Percentiles rank a stretch among this genome's conserved stretches.
Evolutionary conservation across 2,888 invertebrate genomes (phyloP).

Genomic region (Pandemis corylana): DNA sequence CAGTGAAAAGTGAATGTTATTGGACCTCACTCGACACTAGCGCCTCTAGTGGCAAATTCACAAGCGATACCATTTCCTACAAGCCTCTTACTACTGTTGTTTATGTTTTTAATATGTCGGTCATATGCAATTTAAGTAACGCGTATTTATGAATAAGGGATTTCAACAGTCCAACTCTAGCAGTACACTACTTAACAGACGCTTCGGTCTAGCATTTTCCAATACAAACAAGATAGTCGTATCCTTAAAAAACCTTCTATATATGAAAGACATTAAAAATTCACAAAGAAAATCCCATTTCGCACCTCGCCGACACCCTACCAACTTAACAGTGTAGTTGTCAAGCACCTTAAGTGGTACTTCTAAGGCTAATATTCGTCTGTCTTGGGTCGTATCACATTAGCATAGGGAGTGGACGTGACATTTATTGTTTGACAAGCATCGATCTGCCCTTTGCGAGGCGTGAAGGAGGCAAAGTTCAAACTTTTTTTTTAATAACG

Average conservation of each 20-base stretch:
- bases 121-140: too few relatives aligned
- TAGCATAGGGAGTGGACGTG: slow-evolving; percentile 83
- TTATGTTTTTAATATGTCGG: too few relatives aligned
- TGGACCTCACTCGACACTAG: too few relatives aligned
- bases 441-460: slow-evolving; percentile 84
- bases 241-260: not conserved
- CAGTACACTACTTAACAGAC: too few relatives aligned
- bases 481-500: slow-evolving; percentile 50
- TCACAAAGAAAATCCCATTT: slow-evolving; percentile 75
- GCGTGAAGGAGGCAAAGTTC: slow-evolving; percentile 77
- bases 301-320: slow-evolving; percentile 75
- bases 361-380: slow-evolving; percentile 48
- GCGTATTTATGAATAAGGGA: too few relatives aligned
- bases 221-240: too few relatives aligned
- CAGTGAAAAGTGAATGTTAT: too few relatives aligned
- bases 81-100: too few relatives aligned
- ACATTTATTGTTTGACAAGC: slow-evolving; percentile 85
- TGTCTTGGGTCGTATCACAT: slow-evolving; percentile 50
- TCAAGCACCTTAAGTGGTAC: slow-evolving; percentile 46
- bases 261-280: slow-evolving; percentile 53
- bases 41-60: too few relatives aligned
- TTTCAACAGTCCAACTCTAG: too few relatives aligned
- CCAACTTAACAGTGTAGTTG: slow-evolving; percentile 48
- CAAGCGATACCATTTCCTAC: too few relatives aligned
- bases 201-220: too few relatives aligned